phyloP scores from a whole-genome alignment of 2,113 vertebrate genomes.

The Cottus gobio region DNA sequence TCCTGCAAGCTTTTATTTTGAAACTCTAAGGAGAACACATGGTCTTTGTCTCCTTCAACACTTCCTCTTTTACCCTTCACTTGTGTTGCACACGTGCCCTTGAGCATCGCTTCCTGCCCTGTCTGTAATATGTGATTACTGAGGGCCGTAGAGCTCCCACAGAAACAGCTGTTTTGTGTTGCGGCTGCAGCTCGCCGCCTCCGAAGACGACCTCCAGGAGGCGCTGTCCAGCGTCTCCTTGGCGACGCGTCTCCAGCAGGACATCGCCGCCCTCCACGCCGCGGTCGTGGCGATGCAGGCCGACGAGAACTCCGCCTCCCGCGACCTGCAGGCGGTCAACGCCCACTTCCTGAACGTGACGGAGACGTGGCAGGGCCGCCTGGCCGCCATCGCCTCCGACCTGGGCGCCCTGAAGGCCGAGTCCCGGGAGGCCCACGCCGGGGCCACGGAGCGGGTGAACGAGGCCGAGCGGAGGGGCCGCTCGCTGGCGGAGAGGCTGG shows the following conservation, averaged over 20 bases:
- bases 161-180: constrained; percentile 91
- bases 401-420: constrained; percentile 85
- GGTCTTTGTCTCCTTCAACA: background rate
- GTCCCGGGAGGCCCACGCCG: constrained; percentile 83
- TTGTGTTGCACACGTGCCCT: background rate
- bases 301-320: constrained; percentile 81
- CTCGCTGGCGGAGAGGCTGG: constrained; percentile 84
- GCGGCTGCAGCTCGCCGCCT: constrained; percentile 92
- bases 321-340: constrained; percentile 84
- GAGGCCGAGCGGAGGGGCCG: constrained; percentile 85
- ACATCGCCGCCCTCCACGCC: constrained; percentile 84
- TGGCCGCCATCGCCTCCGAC: constrained; percentile 82
- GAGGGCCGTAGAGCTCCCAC: constrained; percentile 53
- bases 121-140: constrained; percentile 6
- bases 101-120: background rate
- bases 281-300: constrained; percentile 81
- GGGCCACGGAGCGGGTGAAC: constrained; percentile 87
- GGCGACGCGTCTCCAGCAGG: constrained; percentile 84
- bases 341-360: constrained; percentile 87
- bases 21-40: background rate
- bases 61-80: background rate
- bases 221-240: constrained; percentile 81
- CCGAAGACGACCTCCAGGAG: constrained; percentile 85
- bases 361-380: constrained; percentile 84
- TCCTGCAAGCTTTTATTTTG: background rate